Base-by-base conservation (phyloP, 2,797 vertebrate genomes). In the Pelobates cultripes region DNA sequence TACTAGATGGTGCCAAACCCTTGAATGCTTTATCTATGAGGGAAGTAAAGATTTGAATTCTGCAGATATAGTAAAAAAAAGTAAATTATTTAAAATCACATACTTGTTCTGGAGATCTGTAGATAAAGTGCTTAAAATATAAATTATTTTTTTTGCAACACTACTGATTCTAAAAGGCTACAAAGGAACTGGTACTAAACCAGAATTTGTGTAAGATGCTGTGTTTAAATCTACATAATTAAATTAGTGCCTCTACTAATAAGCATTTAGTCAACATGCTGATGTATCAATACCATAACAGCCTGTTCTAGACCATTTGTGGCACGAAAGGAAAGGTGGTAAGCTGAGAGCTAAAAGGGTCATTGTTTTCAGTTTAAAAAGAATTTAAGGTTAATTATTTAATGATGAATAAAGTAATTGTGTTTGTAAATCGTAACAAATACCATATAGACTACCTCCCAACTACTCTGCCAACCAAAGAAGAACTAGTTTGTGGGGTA, bases 341-440 rank as follows among this genome's bases (percentile, higher is more conserved):
- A 43, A 43, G 45, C 13, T 9, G 43, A 13, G 43, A 17, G 15
- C 67, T 10, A 45, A 13, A 13, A 15, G 69, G 10, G 43, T 17
- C 15, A 70, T 43, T 70, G 43, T 7, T 71, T 10, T 45, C 9
- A 7, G 43, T 45, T 70, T 45, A 47, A 45, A 45, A 71, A 71
- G 43, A 45, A 71, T 71, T 71, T 71, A 47, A 15, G 45, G 44
- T 15, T 51, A 71, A 47, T 71, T 71, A 47, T 45, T 71, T 10
- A 43, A 71, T 71, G 8, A 71, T 47, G 2, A 17, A 71, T 47
- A 47, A 28, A 43, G 7, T 71, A 43, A 43, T 7, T 70, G 43
- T 70, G 43, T 44, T n/a, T 45, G 15, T 4, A 5, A 72, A n/a
- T 3, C 45, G 17, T 17, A 10, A 12, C 47, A 28, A 72, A 72